A percentile compares a stretch with the other conserved stretches of the same genome.
phyloP scores from a whole-genome alignment of 2,888 invertebrate genomes.

The Teinopalpus imperialis region DNA sequence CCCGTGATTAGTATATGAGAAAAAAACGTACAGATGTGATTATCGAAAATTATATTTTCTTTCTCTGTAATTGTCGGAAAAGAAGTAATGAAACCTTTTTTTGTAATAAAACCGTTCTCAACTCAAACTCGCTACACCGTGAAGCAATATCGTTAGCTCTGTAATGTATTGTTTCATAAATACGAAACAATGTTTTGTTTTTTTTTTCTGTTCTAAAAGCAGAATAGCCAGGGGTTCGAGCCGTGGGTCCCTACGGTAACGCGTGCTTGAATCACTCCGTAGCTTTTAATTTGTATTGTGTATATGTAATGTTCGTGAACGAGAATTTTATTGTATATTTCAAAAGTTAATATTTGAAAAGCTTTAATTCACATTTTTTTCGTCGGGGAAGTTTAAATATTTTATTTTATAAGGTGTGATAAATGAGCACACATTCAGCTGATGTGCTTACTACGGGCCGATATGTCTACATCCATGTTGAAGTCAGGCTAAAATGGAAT shows the following conservation, averaged over 20 bases:
- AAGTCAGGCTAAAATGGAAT: too few relatives aligned
- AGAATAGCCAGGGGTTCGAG: conserved; percentile 1
- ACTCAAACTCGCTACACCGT: conserved; percentile 4
- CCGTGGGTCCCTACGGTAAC: conserved; percentile 11
- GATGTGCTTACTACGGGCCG: too few relatives aligned
- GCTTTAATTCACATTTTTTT: neutral
- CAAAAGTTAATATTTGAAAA: neutral
- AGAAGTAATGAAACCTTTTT: conserved; percentile 8
- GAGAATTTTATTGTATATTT: neutral
- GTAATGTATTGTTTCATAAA: conserved; percentile 23
- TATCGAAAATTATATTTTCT: too few relatives aligned
- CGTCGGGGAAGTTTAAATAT: too few relatives aligned
- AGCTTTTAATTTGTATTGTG: conserved; percentile 15
- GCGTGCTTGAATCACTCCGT: neutral
- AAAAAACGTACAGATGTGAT: too few relatives aligned
- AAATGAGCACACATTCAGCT: too few relatives aligned
- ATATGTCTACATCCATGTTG: too few relatives aligned
- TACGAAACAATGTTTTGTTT: conserved; percentile 18
- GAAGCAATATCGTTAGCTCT: conserved; percentile 23
- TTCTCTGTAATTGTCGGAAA: neutral
- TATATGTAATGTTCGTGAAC: too few relatives aligned
- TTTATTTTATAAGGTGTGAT: too few relatives aligned
- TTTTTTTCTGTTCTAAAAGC: conserved; percentile 13
- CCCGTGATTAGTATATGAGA: too few relatives aligned
- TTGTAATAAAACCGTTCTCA: conserved; percentile 4